Evolutionary conservation across 2,797 vertebrate species (phyloP), one percentile per base, ranked within the genome.

Genomic region (Chrosomus eos): DNA sequence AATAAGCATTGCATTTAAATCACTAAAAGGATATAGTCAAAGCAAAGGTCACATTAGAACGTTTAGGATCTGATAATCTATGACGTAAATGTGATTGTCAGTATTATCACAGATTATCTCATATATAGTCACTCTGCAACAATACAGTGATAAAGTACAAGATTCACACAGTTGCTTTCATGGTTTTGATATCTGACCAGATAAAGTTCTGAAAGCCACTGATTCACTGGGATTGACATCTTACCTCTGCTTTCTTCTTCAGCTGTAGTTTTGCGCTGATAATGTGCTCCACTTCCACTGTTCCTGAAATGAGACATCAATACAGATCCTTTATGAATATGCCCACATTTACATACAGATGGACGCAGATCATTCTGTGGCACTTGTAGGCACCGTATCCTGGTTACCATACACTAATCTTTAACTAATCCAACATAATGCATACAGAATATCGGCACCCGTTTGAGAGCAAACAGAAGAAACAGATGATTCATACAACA

Each of bases 181-280:
- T 38, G 31, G 43, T n/a, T 38, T 70, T 19, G 19, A 45, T 64
- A 31, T 16, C 5, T 74, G 31, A 31, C 26, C 11, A 43, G 16
- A 77, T 58, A 43, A 16, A n/a, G n/a, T 18, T 26, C 66, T 28
- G 68, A 55, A 77, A 84, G 33, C 8, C 23, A 64, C 23, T 64
- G 38, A 62, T 38, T 40, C 28, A 28, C n/a, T 31, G 40, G 6
- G 43, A 67, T 4, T 7, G 13, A 31, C 11, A 31, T 26, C 90
- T 80, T 84, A 96, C 95, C 93, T 96, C 94, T 64, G 93, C 95
- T 90, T 93, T 95, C 64, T 88, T 92, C 89, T 94, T 95, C 43
- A 96, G 93, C 10, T 94, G 92, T 0, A 95, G 88, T 80, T 95
- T 95, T 89, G 92, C 92, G 86, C 92, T 93, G 88, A 95, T 93